Percentiles rank a stretch among this genome's conserved stretches.
Evolutionary conservation across 1,140 invertebrate genomes (phyloP).

Genomic region (Leptinotarsa defecta): DNA sequence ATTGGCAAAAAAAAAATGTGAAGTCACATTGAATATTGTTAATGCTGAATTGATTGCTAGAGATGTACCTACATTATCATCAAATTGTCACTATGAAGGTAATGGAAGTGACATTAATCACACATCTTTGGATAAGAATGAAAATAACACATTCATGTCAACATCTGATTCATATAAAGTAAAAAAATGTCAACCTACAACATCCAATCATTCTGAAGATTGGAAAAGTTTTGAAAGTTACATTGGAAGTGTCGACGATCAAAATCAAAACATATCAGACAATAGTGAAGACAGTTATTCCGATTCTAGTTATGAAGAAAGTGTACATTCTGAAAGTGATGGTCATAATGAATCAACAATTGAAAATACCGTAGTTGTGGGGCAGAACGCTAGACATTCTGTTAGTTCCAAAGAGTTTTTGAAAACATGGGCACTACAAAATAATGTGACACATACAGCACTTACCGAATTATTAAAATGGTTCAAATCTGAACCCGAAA

Average conservation of each 20-base stretch:
- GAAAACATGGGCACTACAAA: not conserved
- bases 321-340: not conserved
- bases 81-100: too few species aligned
- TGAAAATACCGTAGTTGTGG: not conserved
- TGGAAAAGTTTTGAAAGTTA: too few species aligned
- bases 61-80: too few species aligned
- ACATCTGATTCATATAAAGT: too few species aligned
- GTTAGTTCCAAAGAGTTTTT: slow-evolving; percentile 3
- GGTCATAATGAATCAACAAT: not conserved
- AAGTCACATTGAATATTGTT: too few species aligned
- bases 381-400: not conserved
- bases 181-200: too few species aligned
- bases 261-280: not conserved
- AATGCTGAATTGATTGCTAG: too few species aligned
- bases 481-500: not conserved
- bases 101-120: too few species aligned
- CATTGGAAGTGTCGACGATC: slow-evolving; percentile 6
- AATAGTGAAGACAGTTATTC: slow-evolving; percentile 13
- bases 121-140: too few species aligned
- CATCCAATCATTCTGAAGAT: too few species aligned
- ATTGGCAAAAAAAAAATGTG: too few species aligned
- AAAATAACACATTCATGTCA: too few species aligned
- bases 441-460: slow-evolving; percentile 18
- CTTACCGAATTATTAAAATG: slow-evolving; percentile 11
- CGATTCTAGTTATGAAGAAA: not conserved